phyloP scores from a whole-genome alignment of 2,113 vertebrate genomes.

The Cyanistes caeruleus region DNA sequence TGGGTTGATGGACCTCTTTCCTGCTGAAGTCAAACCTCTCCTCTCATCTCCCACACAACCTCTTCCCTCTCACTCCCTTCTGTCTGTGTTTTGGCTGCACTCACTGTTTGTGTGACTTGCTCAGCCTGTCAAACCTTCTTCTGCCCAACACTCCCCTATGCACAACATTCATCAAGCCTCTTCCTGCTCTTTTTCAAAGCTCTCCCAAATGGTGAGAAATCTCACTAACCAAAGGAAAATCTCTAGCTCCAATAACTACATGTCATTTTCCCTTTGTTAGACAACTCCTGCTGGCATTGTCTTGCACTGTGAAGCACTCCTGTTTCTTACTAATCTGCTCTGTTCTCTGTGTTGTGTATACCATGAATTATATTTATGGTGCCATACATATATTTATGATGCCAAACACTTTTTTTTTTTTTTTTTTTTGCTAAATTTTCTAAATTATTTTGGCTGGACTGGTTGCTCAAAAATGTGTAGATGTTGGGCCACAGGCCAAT shows the following conservation, averaged over 20 bases:
- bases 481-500: not conserved
- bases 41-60: not conserved
- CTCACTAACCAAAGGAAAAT: not conserved
- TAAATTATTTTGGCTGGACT: not conserved
- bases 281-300: not conserved
- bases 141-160: not conserved
- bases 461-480: not conserved
- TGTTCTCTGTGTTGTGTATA: not conserved
- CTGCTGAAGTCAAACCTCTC: not conserved
- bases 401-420: not conserved
- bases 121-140: not conserved
- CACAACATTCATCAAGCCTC: not conserved
- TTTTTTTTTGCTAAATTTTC: not conserved
- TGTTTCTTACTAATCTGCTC: not conserved
- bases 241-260: not conserved
- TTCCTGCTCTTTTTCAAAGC: constrained; percentile 1
- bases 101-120: not conserved
- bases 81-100: not conserved
- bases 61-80: not conserved
- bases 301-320: not conserved
- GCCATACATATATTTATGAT: not conserved
- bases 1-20: not conserved
- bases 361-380: not conserved
- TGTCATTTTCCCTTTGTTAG: not conserved
- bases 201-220: not conserved